Evolutionary conservation across 2,113 vertebrate genomes (phyloP), one percentile per base, ranked within the genome.

Genomic region (Nesogale talazaci): DNA sequence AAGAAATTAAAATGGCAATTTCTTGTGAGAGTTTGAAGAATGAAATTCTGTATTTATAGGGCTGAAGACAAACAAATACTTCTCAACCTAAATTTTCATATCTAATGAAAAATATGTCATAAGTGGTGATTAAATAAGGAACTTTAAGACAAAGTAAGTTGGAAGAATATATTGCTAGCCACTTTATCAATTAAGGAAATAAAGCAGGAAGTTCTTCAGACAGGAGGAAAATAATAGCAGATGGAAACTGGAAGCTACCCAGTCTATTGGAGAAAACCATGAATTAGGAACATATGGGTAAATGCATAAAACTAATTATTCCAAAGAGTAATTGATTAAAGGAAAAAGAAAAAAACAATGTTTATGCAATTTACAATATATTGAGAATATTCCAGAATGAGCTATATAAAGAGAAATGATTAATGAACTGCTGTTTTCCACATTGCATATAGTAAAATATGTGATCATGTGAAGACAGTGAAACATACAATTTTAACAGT

Each of bases 91-190:
- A 63, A 76, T 59, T 34, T 78, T 31, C 82, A 61, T 69, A 81
- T 70, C 6, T 40, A n/a, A 52, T 75, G 59, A 42, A 22, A 89
- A 92, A 36, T 67, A 85, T 88, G 31, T 81, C 20, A 88, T 59
- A 67, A 92, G 36, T 81, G n/a, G 94, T 80, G 27, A 84, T 90
- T 11, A 57, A 81, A 70, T 69, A 61, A 78, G 52, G 2, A 80
- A 27, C 34, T 88, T 77, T 89, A 31, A 42, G 29, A 42, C 9
- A 38, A 92, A 86, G 46, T 52, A 52, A 86, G 2, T 14, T 69
- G 27, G 87, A 31, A 34, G 12, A 34, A 78, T 25, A 23, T 83
- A 61, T n/a, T 86, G n/a, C 22, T 6, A 92, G 31, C 4, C 9
- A 57, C 2, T 7, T 42, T 52, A 61, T 80, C 31, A 86, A 27